These are phyloP conservation scores for Euborellia annulipes DNA, from an alignment of 1,140 invertebrate species.

Conservation along the genomic window DNA sequence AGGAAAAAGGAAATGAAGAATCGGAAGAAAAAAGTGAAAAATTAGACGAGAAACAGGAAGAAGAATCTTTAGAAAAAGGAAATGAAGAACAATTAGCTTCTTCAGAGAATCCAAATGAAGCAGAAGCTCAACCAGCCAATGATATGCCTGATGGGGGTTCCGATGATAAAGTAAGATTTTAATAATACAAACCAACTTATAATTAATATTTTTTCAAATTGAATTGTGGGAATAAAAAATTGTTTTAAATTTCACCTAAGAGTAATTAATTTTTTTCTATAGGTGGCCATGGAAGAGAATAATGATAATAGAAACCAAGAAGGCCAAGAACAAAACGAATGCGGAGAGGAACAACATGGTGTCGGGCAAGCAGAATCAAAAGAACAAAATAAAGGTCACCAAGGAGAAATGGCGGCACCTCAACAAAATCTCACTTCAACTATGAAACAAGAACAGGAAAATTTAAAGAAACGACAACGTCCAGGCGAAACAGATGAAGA, in stretches of 20 bases:
- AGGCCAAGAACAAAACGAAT: conserved; percentile 1
- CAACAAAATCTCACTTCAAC: conserved; percentile 21
- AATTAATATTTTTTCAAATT: too few species aligned
- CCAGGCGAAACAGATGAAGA: conserved; percentile 42
- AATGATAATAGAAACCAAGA: too few species aligned
- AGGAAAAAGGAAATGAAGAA: conserved; percentile 21
- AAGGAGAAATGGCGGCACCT: conserved; percentile 30
- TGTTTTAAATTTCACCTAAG: too few species aligned
- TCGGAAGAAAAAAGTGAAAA: conserved; percentile 25
- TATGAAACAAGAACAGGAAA: conserved; percentile 19
- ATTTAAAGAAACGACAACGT: conserved; percentile 29
- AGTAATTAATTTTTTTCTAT: too few species aligned
- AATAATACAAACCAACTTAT: too few species aligned
- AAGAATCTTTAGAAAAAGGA: conserved; percentile 18
- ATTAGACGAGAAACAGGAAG: conserved; percentile 22
- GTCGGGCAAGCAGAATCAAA: conserved; percentile 42
- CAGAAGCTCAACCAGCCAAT: conserved; percentile 21
- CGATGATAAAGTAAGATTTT: conserved; percentile 23
- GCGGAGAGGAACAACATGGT: conserved; percentile 34
- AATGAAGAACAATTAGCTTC: conserved; percentile 37
- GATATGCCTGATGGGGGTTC: conserved; percentile 16
- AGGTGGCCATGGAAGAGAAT: too few species aligned
- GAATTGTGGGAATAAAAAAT: too few species aligned
- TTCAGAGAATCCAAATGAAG: conserved; percentile 35
- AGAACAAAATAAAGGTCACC: conserved; percentile 39